A percentile compares a stretch with the other conserved stretches of the same genome.
Conservation (phyloP, 2,797 vertebrate species). For the Novumbra hubbsi region DNA sequence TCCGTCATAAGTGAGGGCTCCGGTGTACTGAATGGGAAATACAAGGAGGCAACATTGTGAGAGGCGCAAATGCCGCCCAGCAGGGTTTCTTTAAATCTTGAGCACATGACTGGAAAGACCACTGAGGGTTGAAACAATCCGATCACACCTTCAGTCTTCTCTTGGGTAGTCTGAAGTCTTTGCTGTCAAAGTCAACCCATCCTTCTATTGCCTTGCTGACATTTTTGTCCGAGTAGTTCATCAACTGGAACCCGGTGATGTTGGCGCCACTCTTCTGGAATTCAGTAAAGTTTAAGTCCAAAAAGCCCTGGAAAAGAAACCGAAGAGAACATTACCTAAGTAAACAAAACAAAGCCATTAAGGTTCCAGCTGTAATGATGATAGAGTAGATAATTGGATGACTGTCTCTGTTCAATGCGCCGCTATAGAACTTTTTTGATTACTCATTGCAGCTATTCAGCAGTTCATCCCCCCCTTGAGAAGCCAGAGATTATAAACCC, state of each 20-base stretch:
- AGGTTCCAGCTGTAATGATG: background rate
- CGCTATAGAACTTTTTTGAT: background rate
- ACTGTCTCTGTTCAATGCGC: slow-evolving; percentile 1
- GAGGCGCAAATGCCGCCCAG: background rate
- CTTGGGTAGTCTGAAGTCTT: slow-evolving; percentile 87
- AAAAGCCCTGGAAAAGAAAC: slow-evolving; percentile 79
- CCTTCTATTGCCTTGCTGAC: slow-evolving; percentile 85
- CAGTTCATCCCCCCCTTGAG: background rate
- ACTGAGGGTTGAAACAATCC: background rate
- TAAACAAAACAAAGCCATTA: slow-evolving; percentile 1
- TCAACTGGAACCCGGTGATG: slow-evolving; percentile 92
- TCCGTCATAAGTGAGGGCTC: slow-evolving; percentile 91
- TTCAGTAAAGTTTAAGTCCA: slow-evolving; percentile 91
- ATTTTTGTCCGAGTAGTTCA: slow-evolving; percentile 82
- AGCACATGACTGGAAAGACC: background rate
- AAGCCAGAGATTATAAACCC: slow-evolving; percentile 1
- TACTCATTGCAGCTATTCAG: background rate
- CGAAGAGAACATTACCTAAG: background rate
- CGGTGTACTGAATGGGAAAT: slow-evolving; percentile 82
- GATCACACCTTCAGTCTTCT: slow-evolving; percentile 83
- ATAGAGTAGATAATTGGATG: background rate
- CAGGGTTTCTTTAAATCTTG: background rate
- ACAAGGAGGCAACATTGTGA: background rate
- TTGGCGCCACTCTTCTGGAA: slow-evolving; percentile 90
- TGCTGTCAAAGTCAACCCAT: slow-evolving; percentile 89